Evolutionary conservation across 2,797 vertebrate genomes (phyloP).

Genomic region (Megalops cyprinoides): DNA sequence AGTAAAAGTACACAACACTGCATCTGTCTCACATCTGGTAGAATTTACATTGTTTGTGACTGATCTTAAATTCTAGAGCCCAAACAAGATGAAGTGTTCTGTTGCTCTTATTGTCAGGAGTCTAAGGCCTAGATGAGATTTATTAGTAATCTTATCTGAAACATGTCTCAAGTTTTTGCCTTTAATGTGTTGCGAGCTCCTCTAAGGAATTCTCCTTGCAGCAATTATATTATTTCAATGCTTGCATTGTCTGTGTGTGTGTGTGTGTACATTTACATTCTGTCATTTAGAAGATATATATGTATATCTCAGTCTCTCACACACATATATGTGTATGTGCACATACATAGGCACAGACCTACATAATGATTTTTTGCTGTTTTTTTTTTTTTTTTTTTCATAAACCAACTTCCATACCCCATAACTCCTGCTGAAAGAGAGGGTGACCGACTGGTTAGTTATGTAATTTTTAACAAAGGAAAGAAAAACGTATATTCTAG

Average conservation of each 20-base stretch:
- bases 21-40: constrained; percentile 70
- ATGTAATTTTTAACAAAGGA: constrained; percentile 46
- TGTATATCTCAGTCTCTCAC: neutral
- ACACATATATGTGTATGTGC: neutral
- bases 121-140: constrained; percentile 82
- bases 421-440: constrained; percentile 65
- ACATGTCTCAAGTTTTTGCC: constrained; percentile 89
- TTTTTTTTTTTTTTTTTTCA: constrained; percentile 4
- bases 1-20: constrained; percentile 63
- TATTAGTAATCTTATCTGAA: constrained; percentile 93
- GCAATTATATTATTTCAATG: constrained; percentile 86
- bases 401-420: constrained; percentile 52
- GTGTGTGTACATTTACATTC: too few species aligned
- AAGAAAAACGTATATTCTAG: constrained; percentile 74
- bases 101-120: constrained; percentile 86
- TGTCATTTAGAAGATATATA: too few species aligned
- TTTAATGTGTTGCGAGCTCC: constrained; percentile 89
- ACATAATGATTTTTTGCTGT: too few species aligned
- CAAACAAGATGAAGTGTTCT: constrained; percentile 81
- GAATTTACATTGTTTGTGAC: constrained; percentile 87
- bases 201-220: constrained; percentile 81
- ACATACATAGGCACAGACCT: neutral
- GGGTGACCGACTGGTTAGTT: constrained; percentile 57
- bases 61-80: constrained; percentile 85
- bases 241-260: constrained; percentile 79